These are phyloP conservation scores for Laspeyria flexula DNA, from an alignment of 2,888 invertebrate species.

Conservation along the genomic window DNA sequence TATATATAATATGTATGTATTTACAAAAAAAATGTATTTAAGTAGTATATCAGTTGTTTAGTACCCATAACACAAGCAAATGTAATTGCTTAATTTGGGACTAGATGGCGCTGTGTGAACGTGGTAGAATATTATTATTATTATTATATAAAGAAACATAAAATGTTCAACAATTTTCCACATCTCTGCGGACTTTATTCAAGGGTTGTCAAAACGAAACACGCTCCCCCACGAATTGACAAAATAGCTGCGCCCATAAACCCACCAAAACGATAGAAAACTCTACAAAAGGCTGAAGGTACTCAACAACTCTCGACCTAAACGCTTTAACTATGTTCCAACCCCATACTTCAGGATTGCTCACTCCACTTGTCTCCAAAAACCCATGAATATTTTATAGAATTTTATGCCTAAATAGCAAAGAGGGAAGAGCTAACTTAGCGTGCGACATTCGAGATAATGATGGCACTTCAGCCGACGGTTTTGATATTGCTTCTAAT, in stretches of 20 bases:
- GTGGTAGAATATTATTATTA: background rate
- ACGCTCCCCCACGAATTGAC: slow-evolving; percentile 76
- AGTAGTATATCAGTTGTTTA: too few species aligned
- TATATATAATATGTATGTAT: too few species aligned
- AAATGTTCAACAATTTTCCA: slow-evolving; percentile 58
- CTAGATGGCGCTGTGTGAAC: too few species aligned
- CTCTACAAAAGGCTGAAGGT: slow-evolving; percentile 79
- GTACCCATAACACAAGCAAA: too few species aligned
- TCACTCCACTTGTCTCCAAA: slow-evolving; percentile 86
- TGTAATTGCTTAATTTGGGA: too few species aligned
- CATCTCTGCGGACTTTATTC: slow-evolving; percentile 48
- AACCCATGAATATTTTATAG: slow-evolving; percentile 74
- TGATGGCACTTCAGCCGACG: slow-evolving; percentile 83
- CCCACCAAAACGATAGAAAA: slow-evolving; percentile 80
- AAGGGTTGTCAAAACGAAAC: slow-evolving; percentile 75
- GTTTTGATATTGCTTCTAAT: slow-evolving; percentile 83
- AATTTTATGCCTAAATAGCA: slow-evolving; percentile 68
- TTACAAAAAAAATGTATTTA: too few species aligned
- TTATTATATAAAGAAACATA: slow-evolving; percentile 25
- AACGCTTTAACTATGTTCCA: slow-evolving; percentile 85
- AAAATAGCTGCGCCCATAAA: slow-evolving; percentile 76
- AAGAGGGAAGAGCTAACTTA: slow-evolving; percentile 64
- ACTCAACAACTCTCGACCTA: slow-evolving; percentile 80
- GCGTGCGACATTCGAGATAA: slow-evolving; percentile 71
- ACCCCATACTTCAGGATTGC: slow-evolving; percentile 82